A percentile compares a stretch with the other conserved stretches of the same genome.
These are phyloP conservation scores for Aurelia coerulea DNA, from an alignment of 30 jellyfish, hydroid and myxozoan species.

Conservation along the genomic window DNA sequence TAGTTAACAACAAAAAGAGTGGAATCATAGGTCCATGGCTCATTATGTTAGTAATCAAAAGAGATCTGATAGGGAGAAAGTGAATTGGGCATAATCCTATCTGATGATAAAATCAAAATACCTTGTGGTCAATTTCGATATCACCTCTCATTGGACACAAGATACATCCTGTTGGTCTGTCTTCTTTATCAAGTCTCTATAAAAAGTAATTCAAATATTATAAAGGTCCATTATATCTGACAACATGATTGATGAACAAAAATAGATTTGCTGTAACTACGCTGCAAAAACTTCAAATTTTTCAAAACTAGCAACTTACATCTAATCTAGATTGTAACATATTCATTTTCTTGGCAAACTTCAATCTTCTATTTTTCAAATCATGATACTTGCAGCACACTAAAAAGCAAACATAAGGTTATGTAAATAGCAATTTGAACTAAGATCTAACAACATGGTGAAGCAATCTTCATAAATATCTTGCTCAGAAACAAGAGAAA, in stretches of 20 bases:
- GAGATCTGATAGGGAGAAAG: no score
- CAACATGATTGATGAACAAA: no score
- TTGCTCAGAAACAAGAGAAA: no score
- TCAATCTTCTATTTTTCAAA: slow-evolving; percentile 8
- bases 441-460: no score
- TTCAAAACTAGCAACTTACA: slow-evolving; percentile 1
- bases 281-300: no score
- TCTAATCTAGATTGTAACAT: slow-evolving; percentile 52
- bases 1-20: no score
- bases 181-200: slow-evolving; percentile 93
- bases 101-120: not conserved
- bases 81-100: not conserved
- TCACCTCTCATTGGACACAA: slow-evolving; percentile 91
- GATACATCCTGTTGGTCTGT: slow-evolving; percentile 93
- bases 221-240: no score
- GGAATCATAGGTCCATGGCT: no score
- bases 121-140: slow-evolving; percentile 83
- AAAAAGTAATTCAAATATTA: not conserved
- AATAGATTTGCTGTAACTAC: no score
- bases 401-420: not conserved
- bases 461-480: no score
- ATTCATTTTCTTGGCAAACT: slow-evolving; percentile 14
- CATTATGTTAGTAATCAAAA: no score
- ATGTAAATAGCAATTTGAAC: no score
- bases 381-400: slow-evolving; percentile 40